Evolutionary conservation across 2,113 vertebrate genomes (phyloP).

Genomic region (Ctenomys sociabilis): DNA sequence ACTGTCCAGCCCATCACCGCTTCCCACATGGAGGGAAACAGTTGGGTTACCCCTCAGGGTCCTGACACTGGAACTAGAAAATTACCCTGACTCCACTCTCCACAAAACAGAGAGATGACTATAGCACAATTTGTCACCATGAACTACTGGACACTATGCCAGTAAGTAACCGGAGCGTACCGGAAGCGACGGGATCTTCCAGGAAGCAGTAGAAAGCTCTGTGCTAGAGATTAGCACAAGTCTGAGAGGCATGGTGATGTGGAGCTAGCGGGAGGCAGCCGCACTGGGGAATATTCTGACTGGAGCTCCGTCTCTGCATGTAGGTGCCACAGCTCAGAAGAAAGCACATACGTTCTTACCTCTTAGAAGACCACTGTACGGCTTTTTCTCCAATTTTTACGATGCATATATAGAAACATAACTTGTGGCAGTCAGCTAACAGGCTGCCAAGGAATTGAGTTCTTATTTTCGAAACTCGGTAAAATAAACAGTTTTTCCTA

Average conservation of each 20-base stretch:
- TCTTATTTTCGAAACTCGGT: constrained; percentile 61
- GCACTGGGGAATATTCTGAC: constrained; percentile 62
- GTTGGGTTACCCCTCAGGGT: constrained; percentile 86
- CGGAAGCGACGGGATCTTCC: constrained; percentile 34
- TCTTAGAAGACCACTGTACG: constrained; percentile 66
- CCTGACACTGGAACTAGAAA: constrained; percentile 87
- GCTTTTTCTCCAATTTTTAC: constrained; percentile 2
- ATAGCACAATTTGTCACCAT: constrained; percentile 83
- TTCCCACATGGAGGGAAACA: constrained; percentile 87
- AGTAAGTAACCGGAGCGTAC: constrained; percentile 83
- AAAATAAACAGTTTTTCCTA: constrained; percentile 69
- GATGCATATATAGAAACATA: background rate
- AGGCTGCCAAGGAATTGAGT: constrained; percentile 21
- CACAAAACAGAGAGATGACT: constrained; percentile 78
- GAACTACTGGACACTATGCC: constrained; percentile 83
- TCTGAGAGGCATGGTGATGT: constrained; percentile 69
- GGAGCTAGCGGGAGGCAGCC: constrained; percentile 78
- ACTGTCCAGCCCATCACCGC: constrained; percentile 82
- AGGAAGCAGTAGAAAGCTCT: constrained; percentile 69
- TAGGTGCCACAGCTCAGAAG: constrained; percentile 59
- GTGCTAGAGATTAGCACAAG: constrained; percentile 64
- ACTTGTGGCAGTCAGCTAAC: constrained; percentile 27
- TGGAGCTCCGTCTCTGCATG: constrained; percentile 63
- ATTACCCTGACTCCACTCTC: constrained; percentile 84
- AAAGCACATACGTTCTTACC: constrained; percentile 47